These are phyloP conservation scores for Climacteris rufus DNA, from an alignment of 2,113 vertebrate genomes.

Conservation along the genomic window DNA sequence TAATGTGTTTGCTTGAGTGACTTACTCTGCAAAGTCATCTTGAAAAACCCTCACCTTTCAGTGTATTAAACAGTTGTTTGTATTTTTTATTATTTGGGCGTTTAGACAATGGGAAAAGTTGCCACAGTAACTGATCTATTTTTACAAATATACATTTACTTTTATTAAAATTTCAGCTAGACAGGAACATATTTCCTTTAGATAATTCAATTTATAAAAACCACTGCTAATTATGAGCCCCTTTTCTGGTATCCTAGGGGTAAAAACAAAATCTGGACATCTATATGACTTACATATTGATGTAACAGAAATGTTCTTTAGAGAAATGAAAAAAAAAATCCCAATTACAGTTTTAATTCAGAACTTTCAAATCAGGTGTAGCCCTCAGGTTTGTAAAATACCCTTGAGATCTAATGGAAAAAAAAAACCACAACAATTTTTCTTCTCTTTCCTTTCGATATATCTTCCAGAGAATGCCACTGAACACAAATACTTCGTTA, in stretches of 20 bases:
- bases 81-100: not conserved
- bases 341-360: constrained; percentile 10
- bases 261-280: constrained; percentile 10
- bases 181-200: not conserved
- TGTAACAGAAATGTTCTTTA: not conserved
- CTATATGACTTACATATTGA: not conserved
- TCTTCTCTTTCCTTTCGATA: not conserved
- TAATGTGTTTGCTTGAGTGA: not conserved
- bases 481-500: not conserved
- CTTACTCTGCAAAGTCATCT: not conserved
- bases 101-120: not conserved
- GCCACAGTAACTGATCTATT: constrained; percentile 22
- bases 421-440: not conserved
- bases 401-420: not conserved
- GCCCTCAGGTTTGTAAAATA: not conserved
- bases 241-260: constrained; percentile 17
- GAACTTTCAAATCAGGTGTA: not conserved
- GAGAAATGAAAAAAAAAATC: not conserved
- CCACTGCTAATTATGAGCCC: constrained; percentile 16
- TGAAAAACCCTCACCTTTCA: not conserved
- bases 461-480: not conserved
- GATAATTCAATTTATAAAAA: constrained; percentile 9
- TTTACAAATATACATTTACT: not conserved
- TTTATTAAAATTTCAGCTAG: not conserved
- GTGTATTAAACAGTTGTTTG: not conserved